These are phyloP conservation scores for Zaprionus tsacasi DNA, from an alignment of 1,140 invertebrate species.

Conservation along the genomic window DNA sequence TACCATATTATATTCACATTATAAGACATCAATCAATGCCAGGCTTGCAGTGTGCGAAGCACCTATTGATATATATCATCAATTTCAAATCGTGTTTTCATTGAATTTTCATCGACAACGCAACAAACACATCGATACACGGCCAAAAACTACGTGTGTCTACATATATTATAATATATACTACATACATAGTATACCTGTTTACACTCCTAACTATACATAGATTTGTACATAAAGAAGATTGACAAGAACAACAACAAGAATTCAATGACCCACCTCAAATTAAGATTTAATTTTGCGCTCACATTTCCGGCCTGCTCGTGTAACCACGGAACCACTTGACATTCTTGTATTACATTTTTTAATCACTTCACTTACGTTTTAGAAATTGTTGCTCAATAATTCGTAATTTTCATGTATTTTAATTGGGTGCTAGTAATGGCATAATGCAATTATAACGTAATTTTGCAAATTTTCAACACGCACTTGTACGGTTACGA, in stretches of 20 bases:
- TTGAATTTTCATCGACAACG: constrained; percentile 38
- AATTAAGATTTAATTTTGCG: constrained; percentile 46
- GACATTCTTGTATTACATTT: background rate
- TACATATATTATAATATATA: constrained; percentile 21
- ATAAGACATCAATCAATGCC: background rate
- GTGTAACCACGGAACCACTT: constrained; percentile 9
- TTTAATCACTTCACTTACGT: background rate
- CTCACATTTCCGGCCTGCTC: constrained; percentile 42
- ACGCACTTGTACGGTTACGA: constrained; percentile 59
- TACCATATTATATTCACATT: background rate
- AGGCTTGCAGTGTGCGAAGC: background rate
- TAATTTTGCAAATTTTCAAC: constrained; percentile 54
- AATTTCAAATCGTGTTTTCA: background rate
- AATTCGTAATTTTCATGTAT: background rate
- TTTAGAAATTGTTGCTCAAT: background rate
- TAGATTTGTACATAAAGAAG: constrained; percentile 19
- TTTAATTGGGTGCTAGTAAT: background rate
- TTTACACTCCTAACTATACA: constrained; percentile 6
- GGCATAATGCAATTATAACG: constrained; percentile 47
- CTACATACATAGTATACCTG: constrained; percentile 31
- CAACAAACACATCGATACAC: constrained; percentile 30
- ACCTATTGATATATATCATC: constrained; percentile 10
- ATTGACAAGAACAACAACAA: constrained; percentile 46
- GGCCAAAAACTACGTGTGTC: constrained; percentile 10
- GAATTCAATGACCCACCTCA: constrained; percentile 36